These are phyloP conservation scores for Marisa cornuarietis DNA, from an alignment of 1,140 invertebrate species.

Conservation along the genomic window DNA sequence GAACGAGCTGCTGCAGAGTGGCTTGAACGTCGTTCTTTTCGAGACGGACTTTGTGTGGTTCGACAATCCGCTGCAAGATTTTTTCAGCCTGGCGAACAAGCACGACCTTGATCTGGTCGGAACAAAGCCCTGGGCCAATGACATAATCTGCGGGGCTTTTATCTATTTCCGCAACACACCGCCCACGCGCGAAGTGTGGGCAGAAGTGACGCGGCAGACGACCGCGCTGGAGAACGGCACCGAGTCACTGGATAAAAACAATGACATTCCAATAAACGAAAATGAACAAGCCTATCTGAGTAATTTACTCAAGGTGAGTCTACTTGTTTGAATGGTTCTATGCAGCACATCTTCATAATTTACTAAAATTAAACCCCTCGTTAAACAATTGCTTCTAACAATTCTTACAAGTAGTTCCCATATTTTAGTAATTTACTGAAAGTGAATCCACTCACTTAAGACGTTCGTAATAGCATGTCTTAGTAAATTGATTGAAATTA, in stretches of 20 bases:
- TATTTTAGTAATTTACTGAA: too few species aligned
- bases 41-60: conserved; percentile 19
- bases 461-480: too few species aligned
- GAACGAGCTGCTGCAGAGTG: conserved; percentile 8
- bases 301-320: conserved; percentile 3
- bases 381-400: too few species aligned
- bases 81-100: not conserved
- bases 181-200: conserved; percentile 12
- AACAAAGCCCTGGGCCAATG: not conserved
- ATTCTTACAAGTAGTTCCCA: too few species aligned
- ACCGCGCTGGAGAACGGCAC: not conserved
- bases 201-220: conserved; percentile 14
- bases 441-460: too few species aligned
- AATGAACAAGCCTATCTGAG: conserved; percentile 10
- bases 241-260: not conserved
- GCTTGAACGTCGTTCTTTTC: conserved; percentile 1
- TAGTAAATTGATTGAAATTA: too few species aligned
- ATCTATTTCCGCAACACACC: conserved; percentile 18
- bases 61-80: conserved; percentile 12
- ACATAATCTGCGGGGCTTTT: conserved; percentile 11
- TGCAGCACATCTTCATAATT: too few species aligned
- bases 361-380: too few species aligned
- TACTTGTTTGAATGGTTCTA: not conserved
- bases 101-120: conserved; percentile 10
- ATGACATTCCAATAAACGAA: not conserved